Conservation (phyloP, 2,113 vertebrate species). For the Delphinapterus leucas region DNA sequence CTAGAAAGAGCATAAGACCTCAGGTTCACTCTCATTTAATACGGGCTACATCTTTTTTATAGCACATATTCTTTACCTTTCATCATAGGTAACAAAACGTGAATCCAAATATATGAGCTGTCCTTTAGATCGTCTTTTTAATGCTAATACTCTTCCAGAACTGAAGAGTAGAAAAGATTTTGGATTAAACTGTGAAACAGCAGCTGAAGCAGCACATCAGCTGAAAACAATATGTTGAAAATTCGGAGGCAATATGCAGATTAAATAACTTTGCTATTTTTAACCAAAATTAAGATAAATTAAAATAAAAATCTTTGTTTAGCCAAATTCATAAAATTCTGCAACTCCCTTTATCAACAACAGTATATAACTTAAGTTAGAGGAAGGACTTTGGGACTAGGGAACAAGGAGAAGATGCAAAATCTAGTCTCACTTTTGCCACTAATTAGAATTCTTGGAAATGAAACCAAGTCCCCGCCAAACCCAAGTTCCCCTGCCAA, state of each 20-base stretch:
- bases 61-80: background rate
- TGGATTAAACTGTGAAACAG: background rate
- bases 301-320: background rate
- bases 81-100: background rate
- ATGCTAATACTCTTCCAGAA: background rate
- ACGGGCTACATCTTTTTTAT: background rate
- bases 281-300: slow-evolving; percentile 10
- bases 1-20: background rate
- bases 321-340: background rate
- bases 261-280: background rate
- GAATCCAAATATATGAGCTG: background rate
- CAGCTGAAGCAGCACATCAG: background rate
- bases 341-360: background rate
- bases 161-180: background rate
- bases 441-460: background rate
- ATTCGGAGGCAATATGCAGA: background rate
- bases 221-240: background rate
- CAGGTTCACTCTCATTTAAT: background rate
- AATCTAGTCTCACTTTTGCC: background rate
- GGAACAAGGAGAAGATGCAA: background rate
- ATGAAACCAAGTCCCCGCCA: background rate
- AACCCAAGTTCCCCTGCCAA: background rate
- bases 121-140: background rate
- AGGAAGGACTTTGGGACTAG: background rate
- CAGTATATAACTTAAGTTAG: background rate